These are phyloP conservation scores for Agrochola lychnidis DNA, from an alignment of 2,888 invertebrate species.

Conservation along the genomic window DNA sequence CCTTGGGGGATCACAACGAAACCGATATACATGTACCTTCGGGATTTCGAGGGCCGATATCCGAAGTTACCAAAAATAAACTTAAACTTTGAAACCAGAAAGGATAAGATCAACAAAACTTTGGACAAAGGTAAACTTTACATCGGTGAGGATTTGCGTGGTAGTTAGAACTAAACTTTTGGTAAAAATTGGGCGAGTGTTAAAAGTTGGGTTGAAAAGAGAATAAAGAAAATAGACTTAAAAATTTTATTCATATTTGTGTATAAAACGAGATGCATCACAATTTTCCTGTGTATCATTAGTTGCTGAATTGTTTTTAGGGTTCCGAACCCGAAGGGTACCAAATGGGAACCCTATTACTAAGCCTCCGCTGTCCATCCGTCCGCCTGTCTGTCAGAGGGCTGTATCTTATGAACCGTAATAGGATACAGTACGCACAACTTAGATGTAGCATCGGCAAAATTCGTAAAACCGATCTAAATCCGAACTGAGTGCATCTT, in stretches of 20 bases:
- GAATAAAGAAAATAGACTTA: background rate
- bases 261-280: background rate
- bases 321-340: too few relatives aligned
- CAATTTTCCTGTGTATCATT: background rate
- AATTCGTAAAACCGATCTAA: too few relatives aligned
- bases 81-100: conserved; percentile 61
- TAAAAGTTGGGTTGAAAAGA: background rate
- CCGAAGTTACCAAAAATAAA: conserved; percentile 63
- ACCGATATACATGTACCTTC: conserved; percentile 53
- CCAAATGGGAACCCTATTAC: too few relatives aligned
- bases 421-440: too few relatives aligned
- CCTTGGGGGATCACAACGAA: conserved; percentile 44
- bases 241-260: background rate
- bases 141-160: conserved; percentile 33
- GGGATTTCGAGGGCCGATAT: conserved; percentile 57
- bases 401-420: too few relatives aligned
- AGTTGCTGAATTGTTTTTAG: background rate
- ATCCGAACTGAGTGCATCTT: too few relatives aligned
- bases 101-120: conserved; percentile 56
- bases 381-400: too few relatives aligned
- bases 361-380: too few relatives aligned
- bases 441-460: too few relatives aligned
- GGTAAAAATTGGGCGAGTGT: conserved; percentile 1
- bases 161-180: conserved; percentile 4
- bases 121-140: conserved; percentile 51